A percentile compares a stretch with the other conserved stretches of the same genome.
These are phyloP conservation scores for Clarias gariepinus DNA, from an alignment of 2,113 vertebrate species.

Conservation along the genomic window DNA sequence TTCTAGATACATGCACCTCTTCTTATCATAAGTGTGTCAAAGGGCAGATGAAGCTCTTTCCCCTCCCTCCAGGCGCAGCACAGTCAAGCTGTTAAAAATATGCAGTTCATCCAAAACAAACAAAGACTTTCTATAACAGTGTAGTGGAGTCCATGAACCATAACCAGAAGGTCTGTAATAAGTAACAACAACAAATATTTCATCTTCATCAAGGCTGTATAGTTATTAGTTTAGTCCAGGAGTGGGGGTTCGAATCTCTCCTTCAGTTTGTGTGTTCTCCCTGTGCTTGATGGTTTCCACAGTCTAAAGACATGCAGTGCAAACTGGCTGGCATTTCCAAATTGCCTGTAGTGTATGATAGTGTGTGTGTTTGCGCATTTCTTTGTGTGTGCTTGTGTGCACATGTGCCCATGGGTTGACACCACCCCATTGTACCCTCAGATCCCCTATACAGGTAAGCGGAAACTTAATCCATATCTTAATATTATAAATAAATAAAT, in stretches of 20 bases:
- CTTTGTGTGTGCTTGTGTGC: neutral
- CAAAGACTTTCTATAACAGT: neutral
- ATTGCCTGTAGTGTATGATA: neutral
- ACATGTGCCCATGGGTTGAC: neutral
- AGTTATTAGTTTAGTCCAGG: neutral
- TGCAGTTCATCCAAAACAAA: neutral
- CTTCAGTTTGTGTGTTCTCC: too few relatives aligned
- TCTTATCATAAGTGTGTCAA: conserved; percentile 40
- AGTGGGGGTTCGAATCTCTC: too few relatives aligned
- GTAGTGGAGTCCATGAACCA: neutral
- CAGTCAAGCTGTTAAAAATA: neutral
- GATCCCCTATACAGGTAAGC: too few relatives aligned
- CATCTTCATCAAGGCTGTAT: neutral
- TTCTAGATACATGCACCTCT: conserved; percentile 14
- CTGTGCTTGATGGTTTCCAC: too few relatives aligned
- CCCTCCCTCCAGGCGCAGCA: neutral
- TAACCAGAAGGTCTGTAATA: neutral
- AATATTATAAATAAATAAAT: too few relatives aligned
- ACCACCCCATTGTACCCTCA: too few relatives aligned
- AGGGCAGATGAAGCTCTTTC: conserved; percentile 5
- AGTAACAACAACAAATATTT: too few relatives aligned
- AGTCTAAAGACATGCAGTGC: neutral
- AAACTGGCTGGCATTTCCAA: neutral
- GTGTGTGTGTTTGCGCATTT: too few relatives aligned
- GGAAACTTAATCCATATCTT: too few relatives aligned